Evolutionary conservation across 2,797 vertebrate genomes (phyloP).

Genomic region (Microhierax caerulescens): DNA sequence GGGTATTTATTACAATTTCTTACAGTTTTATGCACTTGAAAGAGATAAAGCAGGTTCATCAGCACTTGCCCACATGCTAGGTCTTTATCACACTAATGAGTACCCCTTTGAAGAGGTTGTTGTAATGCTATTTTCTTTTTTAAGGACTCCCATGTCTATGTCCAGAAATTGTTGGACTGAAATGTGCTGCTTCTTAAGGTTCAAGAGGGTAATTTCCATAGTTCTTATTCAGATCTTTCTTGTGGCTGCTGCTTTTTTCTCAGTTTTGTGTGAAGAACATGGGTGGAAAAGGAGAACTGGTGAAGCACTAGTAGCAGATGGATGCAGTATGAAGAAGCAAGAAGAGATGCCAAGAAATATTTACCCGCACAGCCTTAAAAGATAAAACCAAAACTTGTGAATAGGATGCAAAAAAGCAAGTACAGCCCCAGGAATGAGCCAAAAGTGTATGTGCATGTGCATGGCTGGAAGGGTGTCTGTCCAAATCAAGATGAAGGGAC

Average conservation of each 20-base stretch:
- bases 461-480: neutral
- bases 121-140: neutral
- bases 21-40: conserved; percentile 22
- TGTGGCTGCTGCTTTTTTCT: neutral
- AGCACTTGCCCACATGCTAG: neutral
- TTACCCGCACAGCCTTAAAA: neutral
- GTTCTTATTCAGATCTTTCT: neutral
- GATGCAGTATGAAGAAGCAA: neutral
- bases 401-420: neutral
- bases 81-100: neutral
- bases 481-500: neutral
- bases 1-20: conserved; percentile 20
- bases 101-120: neutral
- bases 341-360: neutral
- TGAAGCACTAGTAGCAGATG: neutral
- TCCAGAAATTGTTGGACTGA: neutral
- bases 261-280: neutral
- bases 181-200: neutral
- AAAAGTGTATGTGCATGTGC: neutral
- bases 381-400: neutral
- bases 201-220: neutral
- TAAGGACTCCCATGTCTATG: neutral
- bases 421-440: neutral
- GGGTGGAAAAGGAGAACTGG: neutral
- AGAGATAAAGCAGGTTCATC: conserved; percentile 30